Conservation (phyloP, 2,113 vertebrate species). For the Colinus virginianus region DNA sequence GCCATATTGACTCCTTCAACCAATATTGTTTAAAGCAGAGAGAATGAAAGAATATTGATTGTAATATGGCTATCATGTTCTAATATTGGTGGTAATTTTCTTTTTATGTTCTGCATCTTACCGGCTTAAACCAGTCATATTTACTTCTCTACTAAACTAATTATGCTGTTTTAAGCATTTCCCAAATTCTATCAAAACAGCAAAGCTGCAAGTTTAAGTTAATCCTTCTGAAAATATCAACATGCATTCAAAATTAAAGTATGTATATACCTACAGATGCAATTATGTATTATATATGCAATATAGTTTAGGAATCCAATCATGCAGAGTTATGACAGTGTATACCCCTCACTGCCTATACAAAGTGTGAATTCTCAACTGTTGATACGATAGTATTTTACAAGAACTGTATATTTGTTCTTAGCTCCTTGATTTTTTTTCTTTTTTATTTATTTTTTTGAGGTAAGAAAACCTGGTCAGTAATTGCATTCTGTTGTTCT, state of each 20-base stretch:
- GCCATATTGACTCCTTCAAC: background rate
- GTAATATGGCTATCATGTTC: background rate
- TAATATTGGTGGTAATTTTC: background rate
- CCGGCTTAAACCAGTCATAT: background rate
- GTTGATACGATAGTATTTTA: background rate
- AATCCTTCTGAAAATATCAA: background rate
- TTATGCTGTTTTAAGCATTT: background rate
- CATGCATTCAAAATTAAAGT: background rate
- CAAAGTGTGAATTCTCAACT: background rate
- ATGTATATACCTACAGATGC: background rate
- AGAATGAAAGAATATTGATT: background rate
- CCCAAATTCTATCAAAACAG: background rate
- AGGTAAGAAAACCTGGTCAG: background rate
- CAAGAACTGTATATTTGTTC: background rate
- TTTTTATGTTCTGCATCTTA: background rate
- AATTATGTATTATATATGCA: background rate
- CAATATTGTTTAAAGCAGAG: background rate
- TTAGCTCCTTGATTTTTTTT: rapidly evolving
- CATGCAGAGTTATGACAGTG: background rate
- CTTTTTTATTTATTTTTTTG: background rate
- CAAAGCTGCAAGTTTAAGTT: background rate
- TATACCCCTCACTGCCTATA: too few relatives aligned
- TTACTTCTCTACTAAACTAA: background rate
- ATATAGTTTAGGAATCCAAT: background rate
- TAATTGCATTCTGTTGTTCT: background rate